phyloP scores from a whole-genome alignment of 2,113 vertebrate species.

The Rynchops niger region DNA sequence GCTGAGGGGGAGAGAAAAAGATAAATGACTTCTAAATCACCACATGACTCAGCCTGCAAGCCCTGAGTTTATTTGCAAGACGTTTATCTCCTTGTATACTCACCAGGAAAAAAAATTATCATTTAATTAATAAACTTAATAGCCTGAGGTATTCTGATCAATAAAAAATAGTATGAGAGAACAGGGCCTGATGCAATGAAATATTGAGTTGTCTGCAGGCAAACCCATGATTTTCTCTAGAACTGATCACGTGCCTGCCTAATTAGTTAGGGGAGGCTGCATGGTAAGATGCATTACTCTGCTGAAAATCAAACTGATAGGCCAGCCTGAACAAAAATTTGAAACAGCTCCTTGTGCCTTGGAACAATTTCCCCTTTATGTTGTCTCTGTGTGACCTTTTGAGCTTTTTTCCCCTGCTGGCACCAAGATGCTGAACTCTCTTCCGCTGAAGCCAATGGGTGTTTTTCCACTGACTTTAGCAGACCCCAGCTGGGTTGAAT shows the following conservation, averaged over 20 bases:
- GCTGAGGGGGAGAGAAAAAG: conserved; percentile 52
- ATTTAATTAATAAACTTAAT: conserved; percentile 79
- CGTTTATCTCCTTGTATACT: conserved; percentile 70
- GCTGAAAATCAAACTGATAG: neutral
- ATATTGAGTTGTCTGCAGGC: conserved; percentile 49
- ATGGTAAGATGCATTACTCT: neutral
- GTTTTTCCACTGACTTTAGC: conserved; percentile 1
- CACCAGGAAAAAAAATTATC: conserved; percentile 55
- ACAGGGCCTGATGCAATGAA: neutral
- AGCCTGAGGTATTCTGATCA: conserved; percentile 66
- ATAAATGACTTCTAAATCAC: conserved; percentile 71
- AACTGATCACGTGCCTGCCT: neutral
- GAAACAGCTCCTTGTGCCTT: neutral
- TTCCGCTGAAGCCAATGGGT: neutral
- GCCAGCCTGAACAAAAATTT: neutral
- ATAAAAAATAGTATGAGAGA: conserved; percentile 58
- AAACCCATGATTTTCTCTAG: conserved; percentile 35
- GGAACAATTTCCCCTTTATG: conserved; percentile 33
- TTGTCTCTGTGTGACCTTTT: conserved; percentile 44
- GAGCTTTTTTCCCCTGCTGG: neutral
- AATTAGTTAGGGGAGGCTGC: neutral
- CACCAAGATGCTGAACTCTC: neutral
- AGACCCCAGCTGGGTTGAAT: neutral
- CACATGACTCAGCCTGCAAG: conserved; percentile 42
- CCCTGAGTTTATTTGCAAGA: conserved; percentile 71